phyloP scores from a whole-genome alignment of 2,113 vertebrate species.

The Gnathonemus echidnorhynchus region DNA sequence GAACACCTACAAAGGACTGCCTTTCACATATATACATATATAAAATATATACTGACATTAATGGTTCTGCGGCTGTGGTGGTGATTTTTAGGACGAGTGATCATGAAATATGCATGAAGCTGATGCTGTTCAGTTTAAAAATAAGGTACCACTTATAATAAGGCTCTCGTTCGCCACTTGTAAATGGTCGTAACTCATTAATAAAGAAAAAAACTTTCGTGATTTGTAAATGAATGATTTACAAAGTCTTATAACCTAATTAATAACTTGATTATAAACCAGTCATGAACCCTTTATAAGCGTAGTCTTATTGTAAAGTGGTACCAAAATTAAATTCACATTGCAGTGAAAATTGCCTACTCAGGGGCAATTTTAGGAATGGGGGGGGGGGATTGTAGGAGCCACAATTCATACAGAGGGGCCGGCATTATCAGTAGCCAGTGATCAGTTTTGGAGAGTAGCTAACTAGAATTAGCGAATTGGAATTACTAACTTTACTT shows the following conservation, averaged over 20 bases:
- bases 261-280: neutral
- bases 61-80: neutral
- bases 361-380: too few species aligned
- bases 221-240: neutral
- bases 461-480: too few species aligned
- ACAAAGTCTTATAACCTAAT: neutral
- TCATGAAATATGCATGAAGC: neutral
- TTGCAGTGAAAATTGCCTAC: neutral
- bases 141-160: neutral
- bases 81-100: neutral
- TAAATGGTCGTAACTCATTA: neutral
- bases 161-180: neutral
- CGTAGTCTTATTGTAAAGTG: neutral
- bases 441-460: too few species aligned
- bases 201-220: too few species aligned
- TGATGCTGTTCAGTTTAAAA: neutral
- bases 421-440: too few species aligned
- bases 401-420: too few species aligned
- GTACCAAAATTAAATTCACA: neutral
- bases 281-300: neutral
- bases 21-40: neutral
- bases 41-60: neutral
- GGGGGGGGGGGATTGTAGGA: too few species aligned
- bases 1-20: neutral
- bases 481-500: too few species aligned